These are phyloP conservation scores for Mormoops blainvillei DNA, from an alignment of 2,113 vertebrate species.

Conservation along the genomic window DNA sequence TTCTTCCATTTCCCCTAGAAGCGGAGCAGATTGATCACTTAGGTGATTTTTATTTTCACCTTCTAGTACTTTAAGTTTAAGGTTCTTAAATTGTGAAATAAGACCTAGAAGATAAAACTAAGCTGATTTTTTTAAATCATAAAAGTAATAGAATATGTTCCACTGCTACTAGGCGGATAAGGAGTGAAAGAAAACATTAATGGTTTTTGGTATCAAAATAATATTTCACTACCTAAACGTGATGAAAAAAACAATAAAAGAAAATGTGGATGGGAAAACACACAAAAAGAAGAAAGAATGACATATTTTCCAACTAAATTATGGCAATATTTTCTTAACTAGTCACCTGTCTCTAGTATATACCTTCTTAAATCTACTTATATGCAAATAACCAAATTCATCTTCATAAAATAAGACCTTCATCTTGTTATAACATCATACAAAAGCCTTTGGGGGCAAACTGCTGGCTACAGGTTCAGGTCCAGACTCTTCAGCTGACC, in stretches of 20 bases:
- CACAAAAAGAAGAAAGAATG: neutral
- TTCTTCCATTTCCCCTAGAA: neutral
- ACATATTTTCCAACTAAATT: neutral
- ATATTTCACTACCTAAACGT: neutral
- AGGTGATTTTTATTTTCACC: neutral
- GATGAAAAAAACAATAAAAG: constrained; percentile 14
- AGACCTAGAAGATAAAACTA: neutral
- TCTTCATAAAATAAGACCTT: neutral
- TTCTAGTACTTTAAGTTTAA: neutral
- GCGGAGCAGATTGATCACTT: neutral
- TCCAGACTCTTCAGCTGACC: neutral
- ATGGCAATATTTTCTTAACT: neutral
- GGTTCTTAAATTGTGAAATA: constrained; percentile 14
- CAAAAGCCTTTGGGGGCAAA: neutral
- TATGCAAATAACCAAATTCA: neutral
- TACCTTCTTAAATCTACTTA: neutral
- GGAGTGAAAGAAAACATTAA: constrained; percentile 5
- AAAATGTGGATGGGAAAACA: neutral
- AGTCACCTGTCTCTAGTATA: neutral
- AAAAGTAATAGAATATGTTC: neutral
- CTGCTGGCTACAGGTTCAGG: neutral
- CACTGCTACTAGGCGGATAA: neutral
- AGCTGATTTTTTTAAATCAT: neutral
- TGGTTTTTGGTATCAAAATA: neutral
- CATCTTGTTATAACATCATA: neutral